Evolutionary conservation across 2,113 vertebrate genomes (phyloP), one percentile per base, ranked within the genome.

Genomic region (Herpetotheres cachinnans): DNA sequence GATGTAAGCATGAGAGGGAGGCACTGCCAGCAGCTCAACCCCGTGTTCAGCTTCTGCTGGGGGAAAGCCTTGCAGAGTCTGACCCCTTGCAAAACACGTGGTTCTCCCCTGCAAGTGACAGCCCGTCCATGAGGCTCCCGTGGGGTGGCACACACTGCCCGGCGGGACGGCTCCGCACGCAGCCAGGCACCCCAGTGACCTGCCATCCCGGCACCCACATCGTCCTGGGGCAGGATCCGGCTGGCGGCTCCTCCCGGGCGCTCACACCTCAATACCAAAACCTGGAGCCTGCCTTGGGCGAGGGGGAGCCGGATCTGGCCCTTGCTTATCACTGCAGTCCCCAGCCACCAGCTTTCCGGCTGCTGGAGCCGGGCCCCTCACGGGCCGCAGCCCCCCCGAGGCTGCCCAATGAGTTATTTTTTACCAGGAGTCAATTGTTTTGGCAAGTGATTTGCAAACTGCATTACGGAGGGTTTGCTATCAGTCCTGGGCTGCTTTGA

Each of bases 401-500:
- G 49, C 59, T 49, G 58, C 67, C 77, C 46, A 16, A 3, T 0
- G 15, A 38, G 69, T 50, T 73, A 19, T 94, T 97, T 89, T 91
- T 86, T 20, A 83, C 78, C 58, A 10, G 73, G 65, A 94, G 46
- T 85, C 56, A 30, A 77, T 80, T 44, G 70, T 90, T 96, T 89
- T 72, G 91, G 91, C 83, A 38, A 90, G 80, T 58, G 67, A 66
- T 94, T 82, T 82, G 92, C 93, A 82, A 78, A 89, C 84, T 47
- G n/a, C 91, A 49, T 59, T 49, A 66, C 4, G 6, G 91, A 89
- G 84, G 63, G 72, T 84, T 96, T 83, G 93, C 69, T 78, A 34
- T 74, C 61, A 52, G 77, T 67, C 84, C 87, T 5, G 81, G 46
- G 73, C 91, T 87, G 93, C 95, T 95, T 93, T 95, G 96, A 95